Evolutionary conservation across 2,797 vertebrate genomes (phyloP), one percentile per base, ranked within the genome.

Genomic region (Myripristis murdjan): DNA sequence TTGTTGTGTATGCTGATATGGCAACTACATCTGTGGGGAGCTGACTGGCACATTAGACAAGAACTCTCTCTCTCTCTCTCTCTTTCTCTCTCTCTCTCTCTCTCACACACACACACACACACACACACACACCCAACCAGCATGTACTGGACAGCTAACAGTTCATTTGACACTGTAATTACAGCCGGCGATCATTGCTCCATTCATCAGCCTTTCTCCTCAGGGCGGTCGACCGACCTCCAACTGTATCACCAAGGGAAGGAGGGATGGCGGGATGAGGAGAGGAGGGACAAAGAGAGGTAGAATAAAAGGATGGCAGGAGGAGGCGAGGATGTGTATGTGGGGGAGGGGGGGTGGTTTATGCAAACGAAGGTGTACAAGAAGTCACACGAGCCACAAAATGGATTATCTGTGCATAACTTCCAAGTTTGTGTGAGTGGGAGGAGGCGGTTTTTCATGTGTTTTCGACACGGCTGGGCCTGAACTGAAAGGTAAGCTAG

Each of bases 121-220:
- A 31, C 61, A 47, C 52, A 67, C 54, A 65, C 31, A 61, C 53
- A 63, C 68, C 59, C 62, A 64, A 80, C 47, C 79, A 79, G 64
- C 75, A 79, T 72, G 79, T 66, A 81, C 75, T 75, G 85, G 81
- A 75, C 78, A 69, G 84, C 89, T 82, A 93, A 89, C 89, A 89
- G 89, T 91, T 91, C 77, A 93, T 91, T 90, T 91, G 90, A 92
- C 91, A 91, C 89, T 89, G 90, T 92, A 93, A 94, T 94, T 93
- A 94, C 90, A 92, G 86, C 85, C 85, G 86, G 88, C 86, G 77
- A 86, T 90, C 77, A 82, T 76, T 72, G 87, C 87, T 87, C 77
- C 87, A 90, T 92, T 90, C 83, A 91, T 91, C 88, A 87, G 77
- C 47, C 53, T 20, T 76, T 61, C 69, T 86, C 90, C 86, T 91